Conservation (phyloP, 2,888 invertebrate genomes). For the Harmothoe impar region DNA sequence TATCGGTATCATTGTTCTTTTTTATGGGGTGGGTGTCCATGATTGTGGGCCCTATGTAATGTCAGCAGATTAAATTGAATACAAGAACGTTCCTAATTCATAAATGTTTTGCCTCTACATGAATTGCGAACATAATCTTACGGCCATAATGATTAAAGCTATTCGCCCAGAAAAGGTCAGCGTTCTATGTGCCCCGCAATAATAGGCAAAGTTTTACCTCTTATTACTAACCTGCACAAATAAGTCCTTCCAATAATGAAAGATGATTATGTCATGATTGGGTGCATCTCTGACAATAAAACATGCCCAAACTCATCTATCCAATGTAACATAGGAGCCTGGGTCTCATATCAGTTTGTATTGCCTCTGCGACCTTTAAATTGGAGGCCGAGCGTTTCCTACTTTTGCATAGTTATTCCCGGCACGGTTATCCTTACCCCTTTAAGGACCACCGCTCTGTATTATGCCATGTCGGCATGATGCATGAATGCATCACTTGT, state of each 20-base stretch:
- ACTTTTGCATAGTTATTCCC: neutral
- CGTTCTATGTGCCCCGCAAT: neutral
- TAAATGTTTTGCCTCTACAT: neutral
- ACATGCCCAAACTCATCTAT: neutral
- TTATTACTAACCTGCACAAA: neutral
- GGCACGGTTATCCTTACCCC: neutral
- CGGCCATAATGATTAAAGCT: neutral
- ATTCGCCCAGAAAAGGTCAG: neutral
- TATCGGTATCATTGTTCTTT: neutral
- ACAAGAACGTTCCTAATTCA: neutral
- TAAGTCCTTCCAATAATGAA: neutral
- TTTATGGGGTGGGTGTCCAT: neutral
- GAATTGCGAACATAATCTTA: neutral
- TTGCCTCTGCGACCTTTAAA: neutral
- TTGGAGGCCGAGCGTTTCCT: conserved; percentile 3
- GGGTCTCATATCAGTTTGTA: neutral
- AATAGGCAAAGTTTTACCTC: neutral
- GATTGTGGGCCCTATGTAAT: neutral
- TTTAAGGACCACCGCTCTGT: too few relatives aligned
- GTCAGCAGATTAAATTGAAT: conserved; percentile 7
- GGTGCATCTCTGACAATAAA: neutral
- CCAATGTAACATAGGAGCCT: neutral
- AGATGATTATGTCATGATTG: conserved; percentile 12
- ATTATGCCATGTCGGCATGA: too few relatives aligned
- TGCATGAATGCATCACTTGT: too few relatives aligned